A percentile compares a stretch with the other conserved stretches of the same genome.
These are phyloP conservation scores for Phylloscopus trochiloides DNA, from an alignment of 2,113 vertebrate genomes.

Conservation along the genomic window DNA sequence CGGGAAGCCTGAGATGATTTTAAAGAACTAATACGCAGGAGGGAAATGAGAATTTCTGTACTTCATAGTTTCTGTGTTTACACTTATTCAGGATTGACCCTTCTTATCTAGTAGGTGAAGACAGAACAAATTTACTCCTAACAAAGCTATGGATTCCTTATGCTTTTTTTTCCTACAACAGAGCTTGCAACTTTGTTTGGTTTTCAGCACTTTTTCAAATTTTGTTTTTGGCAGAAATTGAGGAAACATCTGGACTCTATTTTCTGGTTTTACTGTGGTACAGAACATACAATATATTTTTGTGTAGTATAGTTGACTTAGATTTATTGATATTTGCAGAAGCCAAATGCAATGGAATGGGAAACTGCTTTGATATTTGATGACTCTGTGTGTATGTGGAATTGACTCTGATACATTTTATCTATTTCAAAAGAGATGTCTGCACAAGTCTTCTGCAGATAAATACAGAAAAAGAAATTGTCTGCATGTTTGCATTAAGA, in stretches of 20 bases:
- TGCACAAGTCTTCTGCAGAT: background rate
- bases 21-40: background rate
- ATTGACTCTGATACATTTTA: background rate
- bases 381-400: background rate
- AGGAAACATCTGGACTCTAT: slow-evolving; percentile 56
- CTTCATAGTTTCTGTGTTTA: background rate
- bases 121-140: slow-evolving; percentile 60
- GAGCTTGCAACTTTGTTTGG: background rate
- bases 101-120: slow-evolving; percentile 59
- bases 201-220: slow-evolving; percentile 25
- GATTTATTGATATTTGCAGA: background rate
- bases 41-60: background rate
- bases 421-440: background rate
- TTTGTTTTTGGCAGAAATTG: background rate
- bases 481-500: background rate
- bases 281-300: background rate
- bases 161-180: background rate
- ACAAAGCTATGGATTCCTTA: background rate
- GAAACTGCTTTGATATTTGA: background rate
- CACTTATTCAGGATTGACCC: background rate
- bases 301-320: background rate
- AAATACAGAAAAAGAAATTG: background rate
- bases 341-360: background rate
- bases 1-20: background rate
- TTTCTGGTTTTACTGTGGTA: slow-evolving; percentile 38